Base-by-base conservation (phyloP, 2,888 invertebrate species). In the Mythimna lalbum region DNA sequence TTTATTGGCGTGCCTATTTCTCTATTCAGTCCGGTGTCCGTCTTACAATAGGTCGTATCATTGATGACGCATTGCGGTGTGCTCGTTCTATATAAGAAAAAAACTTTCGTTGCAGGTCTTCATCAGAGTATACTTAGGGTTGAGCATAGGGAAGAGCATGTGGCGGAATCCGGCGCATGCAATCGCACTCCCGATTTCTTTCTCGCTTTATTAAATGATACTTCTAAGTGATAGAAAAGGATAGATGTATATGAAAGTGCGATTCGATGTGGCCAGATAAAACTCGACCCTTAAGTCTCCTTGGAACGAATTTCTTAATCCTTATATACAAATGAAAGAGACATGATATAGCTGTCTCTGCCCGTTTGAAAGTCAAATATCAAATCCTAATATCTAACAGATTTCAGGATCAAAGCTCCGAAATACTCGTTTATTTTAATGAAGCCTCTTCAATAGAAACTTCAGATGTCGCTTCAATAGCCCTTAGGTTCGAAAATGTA, bases 21-120 rank as follows among this genome's bases (percentile, higher is more conserved):
- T 53, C 21, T 27, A 23, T 62, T 19, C 12, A 23, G 61, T 19
- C 6, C 27, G 6, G 39, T 31, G 12, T 63, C 47, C 47, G 36
- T 60, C 31, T 59, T 60, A 55, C 62, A 73, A 55, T n/a, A 49
- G 21, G 21, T 1, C 19, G n/a, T 47, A 21, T 23, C 10, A 39
- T 10, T 33, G 19, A 43, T 77, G 81, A 77, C 62, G 69, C 80
- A 80, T 23, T 75, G 67, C 76, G 59, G 49, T 65, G 39, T 59
- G 12, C 27, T 43, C 17, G 52, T 49, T 14, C 39, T 31, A 50
- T 50, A 64, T 43, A 39, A 33, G 21, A 33, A 43, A 36, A 36
- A 19, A 17, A 7, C 4, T 5, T 27, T 1, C 27, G 19, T 21
- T 14, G 12, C 12, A 2, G 21, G 39, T 14, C 39, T 39, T 39